Evolutionary conservation across 2,113 vertebrate genomes (phyloP).

Genomic region (Anguilla rostrata): DNA sequence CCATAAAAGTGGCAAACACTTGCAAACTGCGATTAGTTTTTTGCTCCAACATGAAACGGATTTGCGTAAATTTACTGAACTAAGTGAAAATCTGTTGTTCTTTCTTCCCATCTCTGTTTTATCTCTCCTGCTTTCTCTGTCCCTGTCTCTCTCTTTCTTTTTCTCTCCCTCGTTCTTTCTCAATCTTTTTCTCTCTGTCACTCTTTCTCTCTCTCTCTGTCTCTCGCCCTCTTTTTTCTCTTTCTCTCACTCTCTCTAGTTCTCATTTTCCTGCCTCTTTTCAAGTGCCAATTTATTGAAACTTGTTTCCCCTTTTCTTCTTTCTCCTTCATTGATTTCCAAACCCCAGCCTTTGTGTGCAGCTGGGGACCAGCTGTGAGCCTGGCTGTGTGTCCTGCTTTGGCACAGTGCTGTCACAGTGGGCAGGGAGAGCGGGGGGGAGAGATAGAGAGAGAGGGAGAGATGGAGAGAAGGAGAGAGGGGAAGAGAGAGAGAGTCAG

Average conservation of each 20-base stretch:
- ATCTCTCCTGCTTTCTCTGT: constrained; percentile 35
- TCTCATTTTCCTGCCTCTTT: constrained; percentile 60
- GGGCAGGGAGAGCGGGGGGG: constrained; percentile 52
- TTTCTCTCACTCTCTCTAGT: constrained; percentile 29
- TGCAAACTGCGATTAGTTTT: background rate
- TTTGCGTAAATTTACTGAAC: background rate
- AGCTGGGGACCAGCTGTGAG: constrained; percentile 80
- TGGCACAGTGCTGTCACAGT: constrained; percentile 71
- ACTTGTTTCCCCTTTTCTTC: constrained; percentile 71
- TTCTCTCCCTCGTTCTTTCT: constrained; percentile 37
- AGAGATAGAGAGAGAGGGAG: constrained; percentile 34
- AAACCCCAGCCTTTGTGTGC: constrained; percentile 77
- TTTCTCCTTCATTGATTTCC: constrained; percentile 83
- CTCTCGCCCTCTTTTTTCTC: constrained; percentile 35
- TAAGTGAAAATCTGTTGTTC: constrained; percentile 28
- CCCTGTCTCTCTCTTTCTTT: background rate
- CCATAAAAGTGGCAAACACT: background rate
- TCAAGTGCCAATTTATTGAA: constrained; percentile 80
- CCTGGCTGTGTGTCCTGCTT: constrained; percentile 65
- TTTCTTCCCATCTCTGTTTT: constrained; percentile 36
- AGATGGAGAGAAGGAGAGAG: constrained; percentile 41
- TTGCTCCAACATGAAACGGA: constrained; percentile 4
- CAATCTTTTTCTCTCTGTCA: constrained; percentile 10
- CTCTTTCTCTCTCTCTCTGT: constrained; percentile 33
- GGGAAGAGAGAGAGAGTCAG: constrained; percentile 9